Evolutionary conservation across 2,888 invertebrate species (phyloP), one percentile per base, ranked within the genome.

Genomic region (Fragum whitleyi): DNA sequence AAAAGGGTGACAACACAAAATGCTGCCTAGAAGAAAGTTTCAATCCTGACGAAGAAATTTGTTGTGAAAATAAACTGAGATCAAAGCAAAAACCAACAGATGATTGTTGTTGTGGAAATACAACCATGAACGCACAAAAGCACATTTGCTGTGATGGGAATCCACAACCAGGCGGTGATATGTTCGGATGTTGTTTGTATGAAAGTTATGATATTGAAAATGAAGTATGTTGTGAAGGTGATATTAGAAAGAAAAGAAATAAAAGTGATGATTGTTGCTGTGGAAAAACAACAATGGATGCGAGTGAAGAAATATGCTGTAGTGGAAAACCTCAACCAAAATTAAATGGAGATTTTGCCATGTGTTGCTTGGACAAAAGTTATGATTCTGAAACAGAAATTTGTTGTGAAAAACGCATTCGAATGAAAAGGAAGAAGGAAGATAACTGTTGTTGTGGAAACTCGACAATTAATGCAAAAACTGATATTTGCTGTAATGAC

Each of bases 381-480:
- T 83, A 79, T 36, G 71, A 83, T 61, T 70, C 76, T 3, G 77
- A 67, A 29, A 53, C 42, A 32, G 70, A 79, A 68, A 79, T 83
- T 16, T 83, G 83, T 26, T 79, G 74, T 39, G 72, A 83, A 47
- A 74, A 79, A 51, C 26, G 47, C 32, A 53, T 83, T n/a, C 47
- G 76, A 51, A 70, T 70, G 61, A 83, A 83, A 67, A 61, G 70
- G 26, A 73, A 79, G 23, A 77, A 83, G 1, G 71, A 65, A 23
- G 79, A 83, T 26, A 83, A 83, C 42, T 83, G 83, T 57, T 74
- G 77, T 26, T 83, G 83, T 67, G 83, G 83, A 29, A 73, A 77
- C 26, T 79, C 79, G 2, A 83, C 83, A 6, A 42, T 83, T 3
- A 74, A 77, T 53, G 74, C 74, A 23, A 16, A 55, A 7, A 77